Evolutionary conservation across 2,797 vertebrate species (phyloP), one percentile per base, ranked within the genome.

Genomic region (Graptemys geographica): DNA sequence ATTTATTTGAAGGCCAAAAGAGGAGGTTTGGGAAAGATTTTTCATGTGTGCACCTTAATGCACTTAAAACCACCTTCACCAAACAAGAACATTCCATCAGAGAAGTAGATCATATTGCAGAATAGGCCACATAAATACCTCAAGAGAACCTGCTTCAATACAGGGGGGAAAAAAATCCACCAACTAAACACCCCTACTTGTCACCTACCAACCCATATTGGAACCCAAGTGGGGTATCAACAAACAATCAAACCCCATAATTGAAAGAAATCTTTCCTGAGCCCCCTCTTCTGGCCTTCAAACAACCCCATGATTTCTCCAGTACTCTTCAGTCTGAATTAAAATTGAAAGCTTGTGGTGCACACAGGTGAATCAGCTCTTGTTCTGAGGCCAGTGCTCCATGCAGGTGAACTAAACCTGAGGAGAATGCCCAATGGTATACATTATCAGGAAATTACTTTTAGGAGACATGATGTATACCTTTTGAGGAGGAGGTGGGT

Each of bases 321-420:
- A 37, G 52, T 80, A 93, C 51, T 90, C 74, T 27, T 94, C 52
- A 87, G 5, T 79, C 86, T 92, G 55, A 90, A 57, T 53, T 74
- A 49, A 87, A 94, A 81, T 11, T 49, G 31, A 72, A 86, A 81
- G 37, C 16, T 95, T 9, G 15, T 62, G 52, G 55, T 18, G 83
- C 91, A 2, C 1, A 4, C 27, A 31, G 57, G 59, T 93, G 47
- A 15, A 89, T 83, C 37, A 47, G 62, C 56, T 93, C 44, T 28
- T 0, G 0, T 56, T 88, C 33, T 80, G 69, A 86, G 53, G 23
- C 47, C 79, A 16, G 83, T 79, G 31, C 79, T 86, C 51, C 76
- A 5, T 56, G 76, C 53, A 52, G 62, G 41, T 88, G 52, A 90
- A 11, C 52, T 44, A 84, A 62, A 28, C 37, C 65, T 37, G 28